phyloP scores from a whole-genome alignment of 2,797 vertebrate species.

The Balearica regulorum region DNA sequence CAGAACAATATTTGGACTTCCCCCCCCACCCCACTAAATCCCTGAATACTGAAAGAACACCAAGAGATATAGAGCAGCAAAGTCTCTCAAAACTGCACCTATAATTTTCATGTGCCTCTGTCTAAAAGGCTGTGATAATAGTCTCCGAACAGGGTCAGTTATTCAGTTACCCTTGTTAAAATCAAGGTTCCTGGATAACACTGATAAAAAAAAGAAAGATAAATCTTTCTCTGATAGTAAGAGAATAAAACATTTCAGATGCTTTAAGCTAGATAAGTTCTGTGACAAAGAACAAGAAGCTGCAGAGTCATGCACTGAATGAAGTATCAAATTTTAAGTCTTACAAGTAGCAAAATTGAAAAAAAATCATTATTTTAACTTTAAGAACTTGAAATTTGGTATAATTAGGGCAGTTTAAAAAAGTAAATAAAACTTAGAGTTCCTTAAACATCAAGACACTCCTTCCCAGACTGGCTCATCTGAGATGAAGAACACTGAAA shows the following conservation, averaged over 20 bases:
- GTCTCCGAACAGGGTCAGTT: background rate
- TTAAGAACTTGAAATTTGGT: background rate
- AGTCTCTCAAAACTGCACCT: background rate
- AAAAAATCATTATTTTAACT: background rate
- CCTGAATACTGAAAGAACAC: background rate
- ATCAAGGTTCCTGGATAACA: background rate
- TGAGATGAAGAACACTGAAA: background rate
- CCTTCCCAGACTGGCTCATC: background rate
- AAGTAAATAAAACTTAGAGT: background rate
- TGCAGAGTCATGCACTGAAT: background rate
- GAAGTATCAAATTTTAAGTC: background rate
- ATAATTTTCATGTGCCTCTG: background rate
- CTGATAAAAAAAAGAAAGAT: fast-evolving
- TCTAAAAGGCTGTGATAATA: background rate
- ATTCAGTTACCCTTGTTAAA: background rate
- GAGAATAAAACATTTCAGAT: background rate
- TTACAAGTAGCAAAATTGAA: background rate
- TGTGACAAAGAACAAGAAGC: background rate
- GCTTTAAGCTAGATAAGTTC: background rate
- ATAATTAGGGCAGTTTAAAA: background rate
- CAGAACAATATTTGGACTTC: background rate
- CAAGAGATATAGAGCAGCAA: background rate
- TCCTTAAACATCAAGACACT: background rate
- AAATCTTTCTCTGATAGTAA: background rate
- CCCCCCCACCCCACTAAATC: fast-evolving